These are phyloP conservation scores for Chrysolina haemoptera DNA, from an alignment of 2,888 invertebrate genomes.

Conservation along the genomic window DNA sequence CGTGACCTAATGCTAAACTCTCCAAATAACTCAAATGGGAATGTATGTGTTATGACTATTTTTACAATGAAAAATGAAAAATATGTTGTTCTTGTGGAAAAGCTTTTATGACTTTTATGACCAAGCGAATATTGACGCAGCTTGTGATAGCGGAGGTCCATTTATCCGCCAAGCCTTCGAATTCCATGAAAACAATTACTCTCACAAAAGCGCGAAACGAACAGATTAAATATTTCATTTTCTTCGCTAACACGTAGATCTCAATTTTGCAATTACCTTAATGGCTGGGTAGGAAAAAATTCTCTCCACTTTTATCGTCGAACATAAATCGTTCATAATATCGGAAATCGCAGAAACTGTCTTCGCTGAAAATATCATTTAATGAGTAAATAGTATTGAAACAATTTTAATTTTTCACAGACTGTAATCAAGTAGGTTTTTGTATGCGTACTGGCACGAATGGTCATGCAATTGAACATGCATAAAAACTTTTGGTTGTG, in stretches of 20 bases:
- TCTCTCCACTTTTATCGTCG: conserved; percentile 36
- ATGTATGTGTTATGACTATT: too few species aligned
- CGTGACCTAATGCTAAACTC: too few species aligned
- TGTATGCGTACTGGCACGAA: neutral
- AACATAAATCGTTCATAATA: conserved; percentile 29
- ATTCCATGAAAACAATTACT: conserved; percentile 44
- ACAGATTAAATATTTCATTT: conserved; percentile 53
- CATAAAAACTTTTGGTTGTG: too few species aligned
- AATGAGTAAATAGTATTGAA: conserved; percentile 19
- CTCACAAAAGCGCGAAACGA: conserved; percentile 43
- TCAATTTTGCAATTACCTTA: conserved; percentile 46
- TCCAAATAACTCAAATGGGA: too few species aligned
- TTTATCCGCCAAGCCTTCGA: conserved; percentile 1
- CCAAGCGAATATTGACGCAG: neutral
- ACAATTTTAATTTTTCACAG: conserved; percentile 26
- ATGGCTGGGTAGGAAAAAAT: conserved; percentile 34
- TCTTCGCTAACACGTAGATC: conserved; percentile 38
- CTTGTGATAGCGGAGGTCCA: neutral
- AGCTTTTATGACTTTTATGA: neutral
- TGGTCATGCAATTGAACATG: neutral
- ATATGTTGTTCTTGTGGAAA: too few species aligned
- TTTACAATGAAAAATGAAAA: too few species aligned
- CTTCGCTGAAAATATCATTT: conserved; percentile 20
- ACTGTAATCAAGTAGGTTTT: neutral
- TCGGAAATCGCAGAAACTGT: conserved; percentile 16